Evolutionary conservation across 2,888 invertebrate species (phyloP), one percentile per base, ranked within the genome.

Genomic region (Minunthozetes semirufus): DNA sequence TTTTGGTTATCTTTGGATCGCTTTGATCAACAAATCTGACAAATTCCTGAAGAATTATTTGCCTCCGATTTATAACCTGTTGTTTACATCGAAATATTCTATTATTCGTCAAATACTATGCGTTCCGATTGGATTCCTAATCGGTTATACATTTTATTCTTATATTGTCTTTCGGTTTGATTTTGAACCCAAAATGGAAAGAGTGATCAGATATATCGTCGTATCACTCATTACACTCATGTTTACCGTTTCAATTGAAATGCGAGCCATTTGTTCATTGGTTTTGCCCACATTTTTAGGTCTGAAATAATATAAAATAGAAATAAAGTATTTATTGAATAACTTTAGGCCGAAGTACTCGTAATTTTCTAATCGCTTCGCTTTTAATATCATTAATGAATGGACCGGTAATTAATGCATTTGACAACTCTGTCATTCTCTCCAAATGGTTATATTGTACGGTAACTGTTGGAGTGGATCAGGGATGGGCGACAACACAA

Each of bases 221-320:
- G 48, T 70, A 1, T 70, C 70, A 4, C 38, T 70, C 22, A 42
- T 70, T 4, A 25, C 70, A 0, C 3, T 70, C 1, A 70, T 46
- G 42, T 70, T 48, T 48, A 48, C 70, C 19, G 48, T 70, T 25
- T 70, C 70, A 1, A 15, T 48, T 15, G 70, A 70, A 27, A 70
- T 70, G 70, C 42, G 70, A 25, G 70, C 70, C 27, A 70, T 70
- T 70, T 70, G 70, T 70, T 70, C 42, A 8, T 27, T 70, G 3
- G 15, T 70, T 46, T 70, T 70, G 48, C 70, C 70, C 33, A 46
- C 70, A 25, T 70, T 70, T 70, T 70, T 42, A 27, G 63, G 63
- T 59, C 5, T 11, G 25, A 22, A 25, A 22, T 56, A 56, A 19
- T 22, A 25, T 6, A 9, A 25, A 25, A 22, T 8, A 22, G 22